Evolutionary conservation across 2,113 vertebrate genomes (phyloP).

Genomic region (Willisornis vidua): DNA sequence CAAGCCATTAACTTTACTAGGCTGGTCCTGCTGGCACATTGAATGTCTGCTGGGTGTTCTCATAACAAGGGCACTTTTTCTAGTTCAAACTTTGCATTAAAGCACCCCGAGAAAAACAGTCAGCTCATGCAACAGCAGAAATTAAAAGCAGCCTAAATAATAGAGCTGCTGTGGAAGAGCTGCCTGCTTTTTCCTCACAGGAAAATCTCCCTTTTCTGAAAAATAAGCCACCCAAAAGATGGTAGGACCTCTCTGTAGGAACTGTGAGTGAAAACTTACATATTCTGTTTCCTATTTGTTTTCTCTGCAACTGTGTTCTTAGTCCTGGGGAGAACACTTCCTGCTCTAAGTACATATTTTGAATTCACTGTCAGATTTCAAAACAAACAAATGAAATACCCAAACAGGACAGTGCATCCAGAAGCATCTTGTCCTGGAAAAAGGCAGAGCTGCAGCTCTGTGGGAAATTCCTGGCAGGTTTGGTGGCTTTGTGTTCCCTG

Average conservation of each 20-base stretch:
- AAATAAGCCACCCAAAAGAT: background rate
- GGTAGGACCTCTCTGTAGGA: background rate
- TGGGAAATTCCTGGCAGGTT: background rate
- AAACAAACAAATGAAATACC: slow-evolving; percentile 1
- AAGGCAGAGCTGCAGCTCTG: background rate
- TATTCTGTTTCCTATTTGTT: slow-evolving; percentile 9
- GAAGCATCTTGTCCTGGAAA: slow-evolving; percentile 1
- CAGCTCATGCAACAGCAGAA: background rate
- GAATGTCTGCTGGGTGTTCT: slow-evolving; percentile 22
- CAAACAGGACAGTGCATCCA: background rate
- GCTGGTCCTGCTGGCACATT: background rate
- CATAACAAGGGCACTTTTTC: background rate
- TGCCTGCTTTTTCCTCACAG: background rate
- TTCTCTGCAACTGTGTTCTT: background rate
- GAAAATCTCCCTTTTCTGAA: background rate
- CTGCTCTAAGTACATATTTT: slow-evolving; percentile 5
- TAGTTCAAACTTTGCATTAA: slow-evolving; percentile 12
- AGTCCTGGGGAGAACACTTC: background rate
- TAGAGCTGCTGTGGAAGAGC: background rate
- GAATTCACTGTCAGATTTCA: slow-evolving; percentile 2
- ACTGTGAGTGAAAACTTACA: background rate
- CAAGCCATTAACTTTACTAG: slow-evolving; percentile 11
- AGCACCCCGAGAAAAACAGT: background rate
- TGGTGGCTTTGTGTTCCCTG: background rate
- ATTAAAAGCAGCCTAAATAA: background rate